Conservation (phyloP, 2,113 vertebrate genomes). For the Cephalopholis sonnerati region DNA sequence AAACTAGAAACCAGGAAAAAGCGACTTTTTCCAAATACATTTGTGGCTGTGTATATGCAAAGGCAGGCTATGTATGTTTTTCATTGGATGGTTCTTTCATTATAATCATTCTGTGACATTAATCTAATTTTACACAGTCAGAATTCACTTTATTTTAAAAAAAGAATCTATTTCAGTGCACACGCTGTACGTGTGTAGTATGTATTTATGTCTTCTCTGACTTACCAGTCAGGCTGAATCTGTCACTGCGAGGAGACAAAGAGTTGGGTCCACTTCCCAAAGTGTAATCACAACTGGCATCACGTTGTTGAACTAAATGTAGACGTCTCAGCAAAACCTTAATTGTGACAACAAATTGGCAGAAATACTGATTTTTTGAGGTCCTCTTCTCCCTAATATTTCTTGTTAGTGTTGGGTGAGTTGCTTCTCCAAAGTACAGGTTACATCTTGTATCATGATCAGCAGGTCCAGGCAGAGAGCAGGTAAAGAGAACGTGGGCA, state of each 20-base stretch:
- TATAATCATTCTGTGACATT: too few relatives aligned
- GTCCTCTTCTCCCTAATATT: accelerated
- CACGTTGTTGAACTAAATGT: neutral
- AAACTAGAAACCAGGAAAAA: too few relatives aligned
- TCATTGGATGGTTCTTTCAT: too few relatives aligned
- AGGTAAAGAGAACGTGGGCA: accelerated
- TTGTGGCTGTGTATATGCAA: too few relatives aligned
- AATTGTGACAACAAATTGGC: neutral
- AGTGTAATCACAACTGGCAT: constrained; percentile 52
- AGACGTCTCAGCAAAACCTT: neutral
- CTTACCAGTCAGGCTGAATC: constrained; percentile 30
- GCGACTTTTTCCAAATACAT: too few relatives aligned
- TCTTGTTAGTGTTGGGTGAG: accelerated
- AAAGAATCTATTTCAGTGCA: neutral
- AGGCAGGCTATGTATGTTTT: too few relatives aligned
- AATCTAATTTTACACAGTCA: too few relatives aligned
- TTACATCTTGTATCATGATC: neutral
- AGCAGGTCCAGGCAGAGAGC: constrained; percentile 31
- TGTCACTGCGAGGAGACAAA: constrained; percentile 44
- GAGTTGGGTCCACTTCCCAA: neutral
- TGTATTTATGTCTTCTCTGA: neutral
- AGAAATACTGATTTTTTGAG: neutral
- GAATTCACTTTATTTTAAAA: neutral
- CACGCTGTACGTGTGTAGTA: too few relatives aligned
- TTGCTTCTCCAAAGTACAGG: constrained; percentile 47